Evolutionary conservation across 1,140 invertebrate genomes (phyloP), one percentile per base, ranked within the genome.

Genomic region (Tetraneura akinire): DNA sequence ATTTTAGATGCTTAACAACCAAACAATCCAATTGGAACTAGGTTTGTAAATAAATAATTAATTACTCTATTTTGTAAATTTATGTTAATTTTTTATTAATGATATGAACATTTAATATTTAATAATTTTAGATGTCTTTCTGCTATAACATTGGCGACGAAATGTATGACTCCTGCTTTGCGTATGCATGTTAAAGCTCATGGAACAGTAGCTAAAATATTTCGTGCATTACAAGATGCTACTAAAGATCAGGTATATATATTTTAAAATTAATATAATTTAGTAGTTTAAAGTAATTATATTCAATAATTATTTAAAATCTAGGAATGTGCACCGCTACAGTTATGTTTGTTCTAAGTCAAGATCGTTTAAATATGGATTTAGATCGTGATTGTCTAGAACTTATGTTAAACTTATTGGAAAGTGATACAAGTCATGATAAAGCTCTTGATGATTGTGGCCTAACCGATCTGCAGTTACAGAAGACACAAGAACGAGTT

Each of bases 311-410:
- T 8, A 23, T 89, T 23, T 87, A 96, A 91, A 95, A 94, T 85
- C 87, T 98, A 83, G 95, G 96, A 9, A 87, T 98, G 74, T 97
- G 96, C 86, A 97, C 96, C 68, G 95, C 97, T 9, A 94, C 95
- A 26, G 93, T 99, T 45, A 96, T 99, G 94, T 98, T 98, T 86
- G 96, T 98, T 26, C 86, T 98, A 80, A 97, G 95, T 84, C 95
- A 98, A 88, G 97, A 98, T 87, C 90, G 96, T 60, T 89, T 98
- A 29, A 98, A 97, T 83, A 98, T 98, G 96, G 97, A 99, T 87
- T 86, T 98, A 81, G 96, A 98, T 86, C 89, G 94, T 16, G 94
- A 96, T 85, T 96, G 94, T 83, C 87, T 98, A n/a, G 94, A 97
- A 85, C 89, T 99, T 26, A 98, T 99, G 94, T 88, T 99, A 82